Evolutionary conservation across 2,888 invertebrate species (phyloP), one percentile per base, ranked within the genome.

Genomic region (Odiellus spinosus): DNA sequence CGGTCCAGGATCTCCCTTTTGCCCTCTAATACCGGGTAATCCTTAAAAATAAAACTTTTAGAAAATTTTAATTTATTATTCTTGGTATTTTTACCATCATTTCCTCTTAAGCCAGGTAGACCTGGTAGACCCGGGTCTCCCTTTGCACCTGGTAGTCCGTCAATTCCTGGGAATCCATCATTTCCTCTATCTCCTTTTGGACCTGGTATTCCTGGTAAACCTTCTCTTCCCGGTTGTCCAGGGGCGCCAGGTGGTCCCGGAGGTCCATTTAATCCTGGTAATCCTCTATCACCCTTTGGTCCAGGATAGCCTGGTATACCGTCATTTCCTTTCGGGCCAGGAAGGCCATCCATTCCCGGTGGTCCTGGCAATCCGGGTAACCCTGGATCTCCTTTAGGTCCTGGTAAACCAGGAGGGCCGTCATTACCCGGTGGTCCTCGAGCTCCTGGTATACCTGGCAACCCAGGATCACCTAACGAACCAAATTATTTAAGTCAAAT

Each of bases 181-280:
- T 47, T 41, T 10, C 52, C 52, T 52, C 14, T 42, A 14, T 21
- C 35, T 4, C 15, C 26, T 8, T 26, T 26, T 26, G 26, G 26
- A 6, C 44, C 44, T 17, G 44, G 44, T 35, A 18, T 6, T 12
- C 44, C 44, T 12, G 32, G 34, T 35, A 18, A 1, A 15, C 45
- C 45, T 15, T 19, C 26, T 18, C 12, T 44, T 50, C 52, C 52
- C 44, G 71, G 66, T 50, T 77, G 77, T 46, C 86, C 86, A 1
- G 79, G 77, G 59, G 78, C 79, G 36, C 87, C 86, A 69, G 45
- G n/a, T 4, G 52, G 50, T 21, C 56, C 56, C 10, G 44, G 44
- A 19, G 51, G 44, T 19, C 56, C 56, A 17, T 48, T 53, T 41
- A 50, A 26, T 41, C 15, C 66, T 21, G 74, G 64, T 21, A 60